Conservation (phyloP, 2,888 invertebrate species). For the Cerceris rybyensis region DNA sequence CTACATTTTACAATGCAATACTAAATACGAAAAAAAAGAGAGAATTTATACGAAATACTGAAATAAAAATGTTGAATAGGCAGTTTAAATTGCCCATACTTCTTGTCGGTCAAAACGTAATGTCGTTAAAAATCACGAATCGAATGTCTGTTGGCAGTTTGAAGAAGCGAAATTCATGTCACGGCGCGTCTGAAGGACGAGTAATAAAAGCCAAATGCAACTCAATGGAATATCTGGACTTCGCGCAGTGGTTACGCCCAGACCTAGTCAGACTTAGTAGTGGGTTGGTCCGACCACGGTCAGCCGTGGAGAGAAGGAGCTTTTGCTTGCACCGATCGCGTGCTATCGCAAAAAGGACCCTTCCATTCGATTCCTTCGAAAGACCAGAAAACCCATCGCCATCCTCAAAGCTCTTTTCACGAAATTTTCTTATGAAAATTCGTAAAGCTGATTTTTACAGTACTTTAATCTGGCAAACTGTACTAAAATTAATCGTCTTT, state of each 20-base stretch:
- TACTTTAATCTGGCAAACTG: too few species aligned
- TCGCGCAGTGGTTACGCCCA: slow-evolving; percentile 76
- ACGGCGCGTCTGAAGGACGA: slow-evolving; percentile 41
- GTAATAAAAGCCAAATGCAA: slow-evolving; percentile 42
- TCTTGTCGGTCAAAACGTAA: neutral
- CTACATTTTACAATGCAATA: too few species aligned
- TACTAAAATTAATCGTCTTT: too few species aligned
- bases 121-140: slow-evolving; percentile 1
- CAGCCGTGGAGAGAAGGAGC: slow-evolving; percentile 58
- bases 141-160: slow-evolving; percentile 24
- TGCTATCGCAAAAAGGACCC: slow-evolving; percentile 54
- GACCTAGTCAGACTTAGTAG: slow-evolving; percentile 71
- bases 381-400: slow-evolving; percentile 24
- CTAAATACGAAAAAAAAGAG: too few species aligned
- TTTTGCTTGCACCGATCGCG: slow-evolving; percentile 51
- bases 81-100: too few species aligned
- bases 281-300: slow-evolving; percentile 67
- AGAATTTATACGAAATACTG: too few species aligned
- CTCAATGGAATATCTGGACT: slow-evolving; percentile 49
- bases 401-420: slow-evolving; percentile 16
- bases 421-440: slow-evolving; percentile 38
- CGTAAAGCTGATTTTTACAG: neutral
- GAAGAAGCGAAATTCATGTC: slow-evolving; percentile 48
- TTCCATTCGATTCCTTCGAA: slow-evolving; percentile 32
- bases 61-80: too few species aligned